phyloP scores from a whole-genome alignment of 2,113 vertebrate species.

The Aspiorhynchus laticeps region DNA sequence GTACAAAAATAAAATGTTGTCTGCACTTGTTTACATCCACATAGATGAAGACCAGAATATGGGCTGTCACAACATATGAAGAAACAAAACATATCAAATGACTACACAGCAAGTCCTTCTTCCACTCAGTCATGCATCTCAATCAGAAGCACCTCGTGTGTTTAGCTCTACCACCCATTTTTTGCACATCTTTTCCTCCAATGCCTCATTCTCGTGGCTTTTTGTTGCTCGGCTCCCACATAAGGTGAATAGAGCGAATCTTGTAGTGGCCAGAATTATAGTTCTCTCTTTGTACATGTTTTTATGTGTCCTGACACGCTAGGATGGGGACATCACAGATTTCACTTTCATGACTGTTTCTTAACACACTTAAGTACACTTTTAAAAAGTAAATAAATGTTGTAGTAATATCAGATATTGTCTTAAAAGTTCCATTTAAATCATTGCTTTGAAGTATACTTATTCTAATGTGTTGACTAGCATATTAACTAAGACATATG shows the following conservation, averaged over 20 bases:
- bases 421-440: not conserved
- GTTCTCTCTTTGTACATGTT: slow-evolving; percentile 1
- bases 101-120: not conserved
- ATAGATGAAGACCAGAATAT: not conserved
- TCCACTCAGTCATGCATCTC: not conserved
- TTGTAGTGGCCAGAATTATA: slow-evolving; percentile 10
- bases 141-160: not conserved
- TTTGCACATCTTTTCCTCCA: not conserved
- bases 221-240: slow-evolving; percentile 36
- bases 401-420: too few species aligned
- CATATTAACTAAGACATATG: too few species aligned
- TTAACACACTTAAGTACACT: not conserved
- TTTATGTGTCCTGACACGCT: slow-evolving; percentile 6
- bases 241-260: slow-evolving; percentile 45
- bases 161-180: not conserved
- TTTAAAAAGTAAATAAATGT: not conserved
- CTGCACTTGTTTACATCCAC: not conserved
- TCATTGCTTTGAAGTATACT: not conserved
- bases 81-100: not conserved
- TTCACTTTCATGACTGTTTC: not conserved
- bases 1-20: not conserved
- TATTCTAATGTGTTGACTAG: not conserved
- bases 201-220: not conserved
- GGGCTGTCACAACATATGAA: not conserved
- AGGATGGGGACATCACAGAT: not conserved